Conservation (phyloP, 2,797 vertebrate genomes). For the Sarcophilus harrisii region DNA sequence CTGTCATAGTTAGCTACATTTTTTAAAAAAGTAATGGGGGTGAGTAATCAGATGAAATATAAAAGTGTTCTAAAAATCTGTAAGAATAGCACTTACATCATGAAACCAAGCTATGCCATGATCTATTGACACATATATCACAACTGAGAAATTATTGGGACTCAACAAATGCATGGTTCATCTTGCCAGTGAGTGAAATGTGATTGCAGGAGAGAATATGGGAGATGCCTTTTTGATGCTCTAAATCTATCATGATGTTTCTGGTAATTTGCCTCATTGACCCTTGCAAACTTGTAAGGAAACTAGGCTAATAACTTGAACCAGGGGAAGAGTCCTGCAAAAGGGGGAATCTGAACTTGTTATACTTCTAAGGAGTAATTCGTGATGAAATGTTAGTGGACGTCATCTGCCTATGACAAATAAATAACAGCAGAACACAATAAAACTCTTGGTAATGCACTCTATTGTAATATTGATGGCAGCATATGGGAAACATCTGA, state of each 20-base stretch:
- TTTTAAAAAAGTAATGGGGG: constrained; percentile 58
- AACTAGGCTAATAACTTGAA: neutral
- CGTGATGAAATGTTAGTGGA: constrained; percentile 82
- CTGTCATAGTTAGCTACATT: constrained; percentile 62
- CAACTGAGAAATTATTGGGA: neutral
- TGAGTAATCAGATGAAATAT: constrained; percentile 70
- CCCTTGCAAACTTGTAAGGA: neutral
- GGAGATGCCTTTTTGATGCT: constrained; percentile 32
- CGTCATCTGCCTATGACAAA: constrained; percentile 86
- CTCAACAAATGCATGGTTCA: constrained; percentile 31
- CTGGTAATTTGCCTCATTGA: constrained; percentile 13
- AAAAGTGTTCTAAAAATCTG: constrained; percentile 68
- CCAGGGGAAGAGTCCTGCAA: neutral
- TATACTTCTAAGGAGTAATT: constrained; percentile 78
- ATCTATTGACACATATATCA: neutral
- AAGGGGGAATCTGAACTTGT: neutral
- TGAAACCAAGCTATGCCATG: constrained; percentile 17
- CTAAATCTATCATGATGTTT: constrained; percentile 17
- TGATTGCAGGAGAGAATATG: constrained; percentile 46
- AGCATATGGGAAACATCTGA: constrained; percentile 89
- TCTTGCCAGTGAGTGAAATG: constrained; percentile 43
- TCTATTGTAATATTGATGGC: constrained; percentile 86
- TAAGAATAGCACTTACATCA: neutral
- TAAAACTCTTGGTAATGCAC: constrained; percentile 85
- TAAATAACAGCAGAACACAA: constrained; percentile 87